Conservation (phyloP, 2,797 vertebrate species). For the Propithecus deckenii region DNA sequence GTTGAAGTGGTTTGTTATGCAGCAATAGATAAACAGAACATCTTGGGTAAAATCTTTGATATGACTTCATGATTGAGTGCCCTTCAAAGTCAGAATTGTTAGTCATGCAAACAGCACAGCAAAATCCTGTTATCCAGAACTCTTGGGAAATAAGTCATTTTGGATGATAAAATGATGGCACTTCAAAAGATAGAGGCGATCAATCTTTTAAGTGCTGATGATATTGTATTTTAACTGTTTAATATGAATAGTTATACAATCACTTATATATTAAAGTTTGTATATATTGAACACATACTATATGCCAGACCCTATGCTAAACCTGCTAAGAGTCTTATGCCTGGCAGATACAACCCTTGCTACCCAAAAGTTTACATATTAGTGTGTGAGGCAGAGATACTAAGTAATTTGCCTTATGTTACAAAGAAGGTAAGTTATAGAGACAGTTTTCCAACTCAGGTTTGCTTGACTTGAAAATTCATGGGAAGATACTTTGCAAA, state of each 20-base stretch:
- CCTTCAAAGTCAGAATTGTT: conserved; percentile 69
- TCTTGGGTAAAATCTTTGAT: conserved; percentile 18
- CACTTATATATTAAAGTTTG: neutral
- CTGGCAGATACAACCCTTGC: neutral
- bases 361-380: neutral
- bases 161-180: conserved; percentile 53
- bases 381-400: neutral
- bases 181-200: conserved; percentile 44
- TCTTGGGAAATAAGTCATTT: conserved; percentile 57
- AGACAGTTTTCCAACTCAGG: neutral
- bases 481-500: neutral
- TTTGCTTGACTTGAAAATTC: neutral
- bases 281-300: neutral
- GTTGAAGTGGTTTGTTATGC: neutral
- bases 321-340: neutral
- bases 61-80: conserved; percentile 48
- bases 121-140: conserved; percentile 64
- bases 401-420: neutral
- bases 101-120: conserved; percentile 57
- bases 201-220: conserved; percentile 59
- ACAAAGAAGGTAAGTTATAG: neutral
- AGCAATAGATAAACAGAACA: conserved; percentile 47
- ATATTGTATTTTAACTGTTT: conserved; percentile 48
- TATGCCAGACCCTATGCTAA: neutral
- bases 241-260: neutral